Conservation (phyloP, 2,797 vertebrate genomes). For the Pogonophryne albipinna region DNA sequence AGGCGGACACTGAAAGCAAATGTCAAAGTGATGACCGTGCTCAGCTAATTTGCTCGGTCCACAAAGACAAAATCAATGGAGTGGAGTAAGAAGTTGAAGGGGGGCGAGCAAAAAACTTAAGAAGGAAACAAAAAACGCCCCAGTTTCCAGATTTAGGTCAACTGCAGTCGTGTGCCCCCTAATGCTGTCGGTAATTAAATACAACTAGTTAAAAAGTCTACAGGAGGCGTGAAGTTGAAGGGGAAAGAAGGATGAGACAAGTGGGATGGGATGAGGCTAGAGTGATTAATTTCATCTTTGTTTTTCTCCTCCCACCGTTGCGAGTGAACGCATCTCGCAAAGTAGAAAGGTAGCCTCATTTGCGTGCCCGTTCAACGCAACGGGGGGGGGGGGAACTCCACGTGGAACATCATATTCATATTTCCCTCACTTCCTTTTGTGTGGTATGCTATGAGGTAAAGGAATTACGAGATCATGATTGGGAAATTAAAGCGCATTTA, state of each 20-base stretch:
- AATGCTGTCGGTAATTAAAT: conserved; percentile 82
- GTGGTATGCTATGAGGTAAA: neutral
- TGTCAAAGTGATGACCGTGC: conserved; percentile 54
- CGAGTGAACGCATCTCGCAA: conserved; percentile 56
- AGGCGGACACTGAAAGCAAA: conserved; percentile 2
- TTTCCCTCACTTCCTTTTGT: neutral
- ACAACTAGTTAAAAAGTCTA: conserved; percentile 72
- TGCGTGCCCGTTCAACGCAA: conserved; percentile 54
- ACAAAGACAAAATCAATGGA: conserved; percentile 76
- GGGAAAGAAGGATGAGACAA: conserved; percentile 47
- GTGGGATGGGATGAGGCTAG: conserved; percentile 42
- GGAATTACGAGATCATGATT: neutral
- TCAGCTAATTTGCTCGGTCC: conserved; percentile 70
- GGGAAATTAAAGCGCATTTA: neutral
- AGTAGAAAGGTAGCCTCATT: conserved; percentile 77
- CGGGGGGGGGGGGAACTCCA: conserved; percentile 59
- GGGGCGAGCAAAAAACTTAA: neutral
- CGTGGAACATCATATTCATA: conserved; percentile 34
- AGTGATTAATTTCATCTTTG: conserved; percentile 80
- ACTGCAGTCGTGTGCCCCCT: conserved; percentile 68
- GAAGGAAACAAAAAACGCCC: conserved; percentile 59
- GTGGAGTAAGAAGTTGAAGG: conserved; percentile 70
- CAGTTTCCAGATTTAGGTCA: conserved; percentile 86
- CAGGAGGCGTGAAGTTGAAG: conserved; percentile 61
- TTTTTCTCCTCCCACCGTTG: conserved; percentile 74